phyloP scores from a whole-genome alignment of 2,113 vertebrate species.

The Narcine bancroftii region DNA sequence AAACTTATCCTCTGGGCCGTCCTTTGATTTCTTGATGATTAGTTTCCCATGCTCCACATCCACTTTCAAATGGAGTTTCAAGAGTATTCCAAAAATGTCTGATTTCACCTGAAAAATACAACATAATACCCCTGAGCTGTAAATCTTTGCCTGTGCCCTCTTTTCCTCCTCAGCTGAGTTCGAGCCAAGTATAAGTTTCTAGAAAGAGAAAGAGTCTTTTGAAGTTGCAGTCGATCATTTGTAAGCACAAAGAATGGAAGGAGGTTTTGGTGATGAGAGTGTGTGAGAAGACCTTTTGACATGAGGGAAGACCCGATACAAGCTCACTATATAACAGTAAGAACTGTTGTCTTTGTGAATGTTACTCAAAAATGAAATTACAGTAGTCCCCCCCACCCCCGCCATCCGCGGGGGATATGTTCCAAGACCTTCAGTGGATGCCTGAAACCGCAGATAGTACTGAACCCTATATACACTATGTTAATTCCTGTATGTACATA shows the following conservation, averaged over 20 bases:
- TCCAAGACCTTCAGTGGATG: too few relatives aligned
- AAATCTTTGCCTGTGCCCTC: neutral
- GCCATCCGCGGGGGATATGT: too few relatives aligned
- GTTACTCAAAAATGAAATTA: neutral
- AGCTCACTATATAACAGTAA: neutral
- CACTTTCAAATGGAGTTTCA: constrained; percentile 85
- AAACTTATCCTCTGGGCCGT: constrained; percentile 90
- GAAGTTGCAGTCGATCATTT: neutral
- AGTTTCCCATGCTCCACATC: constrained; percentile 89
- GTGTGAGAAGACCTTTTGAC: neutral
- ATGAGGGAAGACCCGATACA: neutral
- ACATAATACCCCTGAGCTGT: neutral
- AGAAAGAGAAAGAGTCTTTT: neutral
- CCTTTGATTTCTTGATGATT: constrained; percentile 84
- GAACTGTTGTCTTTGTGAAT: neutral
- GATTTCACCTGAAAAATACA: constrained; percentile 69
- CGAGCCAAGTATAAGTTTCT: neutral
- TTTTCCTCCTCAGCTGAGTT: neutral
- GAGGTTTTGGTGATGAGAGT: neutral
- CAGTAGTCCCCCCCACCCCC: too few relatives aligned
- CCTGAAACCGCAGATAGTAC: too few relatives aligned
- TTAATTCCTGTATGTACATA: too few relatives aligned
- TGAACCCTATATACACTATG: too few relatives aligned
- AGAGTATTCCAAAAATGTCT: constrained; percentile 77
- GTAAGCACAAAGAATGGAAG: neutral